Base-by-base conservation (phyloP, 2,797 vertebrate species). In the Chrysocyon brachyurus region DNA sequence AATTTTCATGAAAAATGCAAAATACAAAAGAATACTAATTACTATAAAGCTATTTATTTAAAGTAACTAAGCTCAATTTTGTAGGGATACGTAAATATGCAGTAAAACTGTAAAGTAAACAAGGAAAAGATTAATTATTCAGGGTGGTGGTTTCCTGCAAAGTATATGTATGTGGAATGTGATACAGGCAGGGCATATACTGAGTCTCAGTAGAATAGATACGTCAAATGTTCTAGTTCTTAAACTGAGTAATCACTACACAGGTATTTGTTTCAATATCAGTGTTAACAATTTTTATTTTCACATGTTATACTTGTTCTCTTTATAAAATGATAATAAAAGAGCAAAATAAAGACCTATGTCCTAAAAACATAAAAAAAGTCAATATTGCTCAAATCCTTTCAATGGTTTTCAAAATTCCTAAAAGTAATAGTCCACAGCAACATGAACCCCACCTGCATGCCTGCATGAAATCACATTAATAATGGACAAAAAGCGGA, bases 271-370 rank as follows among this genome's bases (percentile, higher is more conserved):
- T 59, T 92, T 82, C 16, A 64, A 2, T 46, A 64, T 22, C 26
- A 61, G 21, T 40, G 1, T 54, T 78, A 79, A 95, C 68, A 70
- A n/a, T 61, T 26, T 33, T 9, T 87, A 10, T 56, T 70, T 92
- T 28, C 15, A 68, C 57, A 66, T 49, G 8, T 54, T 59, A 52
- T 2, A 79, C 40, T 56, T 84, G 17, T 28, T 82, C 33, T 61
- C 46, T 88, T 83, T 70, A 46, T n/a, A 68, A 87, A 96, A 70
- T 61, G 70, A 52, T 78, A 93, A 49, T 75, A 40, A 72, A 64
- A 59, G 0, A 46, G 8, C 63, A 92, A 81, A 92, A 66, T 49
- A 89, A 59, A 68, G 3, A 85, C 40, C 72, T 75, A 75, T 49
- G 14, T 26, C 28, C 16, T 84, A 40, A 10, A 5, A 46, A 28